Evolutionary conservation across 2,888 invertebrate species (phyloP), one percentile per base, ranked within the genome.

Genomic region (Linnaemya vulpina): DNA sequence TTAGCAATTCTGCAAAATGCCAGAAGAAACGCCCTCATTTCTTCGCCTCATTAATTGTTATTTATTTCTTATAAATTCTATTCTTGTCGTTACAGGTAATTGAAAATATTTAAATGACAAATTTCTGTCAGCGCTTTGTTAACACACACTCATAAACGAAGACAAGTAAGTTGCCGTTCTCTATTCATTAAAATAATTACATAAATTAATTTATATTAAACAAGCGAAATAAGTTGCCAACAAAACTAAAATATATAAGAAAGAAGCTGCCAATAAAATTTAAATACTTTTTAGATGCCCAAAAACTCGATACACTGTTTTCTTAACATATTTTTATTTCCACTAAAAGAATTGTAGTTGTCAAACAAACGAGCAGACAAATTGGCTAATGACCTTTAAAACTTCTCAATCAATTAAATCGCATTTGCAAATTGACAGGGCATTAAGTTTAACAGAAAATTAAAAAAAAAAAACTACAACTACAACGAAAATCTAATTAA

Each of bases 311-410:
- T 22, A 11, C 3, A 17, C 15, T 10, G 10, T 51, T 51, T 51
- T 51, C 53, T 22, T 22, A 3, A 49, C 49, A 20, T 35, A 15
- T 15, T 22, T 55, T 35, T 13, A 55, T 20, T 11, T 20, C 11
- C 20, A 10, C 11, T 51, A 11, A 20, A 51, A 11, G 1, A 35
- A 17, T 35, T 35, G 58, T 9, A 35, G 5, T 58, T 58, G 55
- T 35, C 35, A n/a, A 74, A 73, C 62, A 73, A 63, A 63, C 49
- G 43, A 62, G 43, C 43, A 51, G 85, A 82, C 85, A 85, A 82
- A 85, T 82, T 53, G 75, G 74, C 68, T 49, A 30, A 30, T 78
- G 81, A 68, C 82, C 82, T 82, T 78, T 78, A 70, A 46, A 55
- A 43, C 51, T 17, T 22, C n/a, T 70, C 70, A 75, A 85, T 78